Evolutionary conservation across 2,888 invertebrate genomes (phyloP), one percentile per base, ranked within the genome.

Genomic region (Trimorus sp.): DNA sequence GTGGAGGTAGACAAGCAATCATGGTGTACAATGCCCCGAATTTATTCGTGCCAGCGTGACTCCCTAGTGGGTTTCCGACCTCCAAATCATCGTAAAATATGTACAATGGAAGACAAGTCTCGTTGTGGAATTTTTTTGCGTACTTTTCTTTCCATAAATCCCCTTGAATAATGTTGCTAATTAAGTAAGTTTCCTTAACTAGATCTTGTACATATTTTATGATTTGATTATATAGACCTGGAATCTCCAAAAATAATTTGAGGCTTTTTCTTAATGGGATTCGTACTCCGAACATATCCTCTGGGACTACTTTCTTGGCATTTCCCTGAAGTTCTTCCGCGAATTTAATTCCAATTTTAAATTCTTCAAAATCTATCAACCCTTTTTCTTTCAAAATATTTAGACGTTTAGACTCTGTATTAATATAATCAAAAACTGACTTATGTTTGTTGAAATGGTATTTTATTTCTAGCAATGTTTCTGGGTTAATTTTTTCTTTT

Each of bases 1-100:
- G 26, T 26, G 26, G 26, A 26, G 68, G 68, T 16, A 69, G 38
- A 69, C 58, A 69, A 12, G 58, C 68, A 48, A 69, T 69, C 12
- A 15, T 14, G 37, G 58, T 15, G 40, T 69, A 69, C 4, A 69
- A 6, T 37, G 58, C 58, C 11, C 48, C 68, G 26, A 26, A 26
- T 26, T 26, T 26, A 26, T 26, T 26, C 26, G 26, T 26, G 26
- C 26, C 26, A 26, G 66, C 54, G 51, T 68, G 66, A 14, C 66
- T 68, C 1, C 66, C 54, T 49, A 65, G 16, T 6, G 53, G 12
- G 16, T 65, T 65, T 6, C 53, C 65, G 26, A 26, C 26, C 26
- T 26, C 26, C 26, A 26, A 26, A 26, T 26, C 26, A 26, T 26
- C 26, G 4, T 3, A 26, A 26, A 26, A 26, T 26, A 26, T 26